A percentile compares a stretch with the other conserved stretches of the same genome.
Evolutionary conservation across 2,113 vertebrate species (phyloP).

Genomic region (Cyanoramphus novaezelandiae): DNA sequence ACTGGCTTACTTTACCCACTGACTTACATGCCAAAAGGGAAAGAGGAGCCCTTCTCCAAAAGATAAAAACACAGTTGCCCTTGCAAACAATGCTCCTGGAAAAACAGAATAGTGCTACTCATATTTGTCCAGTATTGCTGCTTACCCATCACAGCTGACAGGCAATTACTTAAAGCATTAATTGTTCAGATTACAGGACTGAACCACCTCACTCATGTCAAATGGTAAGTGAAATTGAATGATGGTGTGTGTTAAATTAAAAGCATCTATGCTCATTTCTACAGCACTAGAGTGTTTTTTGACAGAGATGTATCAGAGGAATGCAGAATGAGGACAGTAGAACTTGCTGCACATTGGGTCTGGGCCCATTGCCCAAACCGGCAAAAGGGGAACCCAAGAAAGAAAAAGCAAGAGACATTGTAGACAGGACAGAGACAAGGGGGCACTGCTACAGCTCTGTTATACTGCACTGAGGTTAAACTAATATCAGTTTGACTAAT

Average conservation of each 20-base stretch:
- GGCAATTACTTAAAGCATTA: constrained; percentile 7
- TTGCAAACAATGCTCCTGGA: constrained; percentile 71
- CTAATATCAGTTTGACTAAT: background rate
- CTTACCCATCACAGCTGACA: background rate
- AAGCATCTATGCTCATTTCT: background rate
- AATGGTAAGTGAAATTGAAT: background rate
- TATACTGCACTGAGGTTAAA: background rate
- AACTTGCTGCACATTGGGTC: background rate
- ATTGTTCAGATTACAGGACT: background rate
- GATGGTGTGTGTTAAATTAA: background rate
- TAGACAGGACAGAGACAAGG: background rate
- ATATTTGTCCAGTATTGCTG: background rate
- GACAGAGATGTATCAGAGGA: background rate
- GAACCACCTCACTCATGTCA: background rate
- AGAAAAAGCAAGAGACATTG: background rate
- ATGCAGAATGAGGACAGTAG: background rate
- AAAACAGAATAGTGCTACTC: background rate
- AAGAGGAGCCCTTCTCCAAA: background rate
- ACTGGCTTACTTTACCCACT: background rate
- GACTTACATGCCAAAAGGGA: background rate
- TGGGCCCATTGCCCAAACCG: background rate
- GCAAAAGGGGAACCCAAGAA: background rate
- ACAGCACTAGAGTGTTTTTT: background rate
- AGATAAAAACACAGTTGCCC: background rate
- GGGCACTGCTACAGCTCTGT: background rate